phyloP scores from a whole-genome alignment of 1,140 invertebrate species.

The Pygmarrhopalites habei region DNA sequence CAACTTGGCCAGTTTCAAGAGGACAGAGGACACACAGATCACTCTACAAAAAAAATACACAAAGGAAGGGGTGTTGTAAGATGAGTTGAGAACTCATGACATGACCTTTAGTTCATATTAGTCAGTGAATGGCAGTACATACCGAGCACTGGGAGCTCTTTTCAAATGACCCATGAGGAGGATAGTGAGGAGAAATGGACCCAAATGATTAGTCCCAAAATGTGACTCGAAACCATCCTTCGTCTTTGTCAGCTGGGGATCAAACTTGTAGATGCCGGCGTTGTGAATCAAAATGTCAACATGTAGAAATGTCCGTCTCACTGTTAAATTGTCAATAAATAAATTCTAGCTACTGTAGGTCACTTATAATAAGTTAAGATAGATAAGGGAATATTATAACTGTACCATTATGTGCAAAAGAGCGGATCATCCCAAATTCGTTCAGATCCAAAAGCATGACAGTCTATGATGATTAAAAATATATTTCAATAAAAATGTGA shows the following conservation, averaged over 20 bases:
- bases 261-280: slow-evolving; percentile 42
- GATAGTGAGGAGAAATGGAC: slow-evolving; percentile 73
- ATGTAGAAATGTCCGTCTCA: slow-evolving; percentile 40
- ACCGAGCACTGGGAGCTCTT: slow-evolving; percentile 2
- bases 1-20: slow-evolving; percentile 1
- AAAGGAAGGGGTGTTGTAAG: background rate
- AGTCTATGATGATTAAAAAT: background rate
- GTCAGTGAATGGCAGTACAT: background rate
- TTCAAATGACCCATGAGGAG: slow-evolving; percentile 48
- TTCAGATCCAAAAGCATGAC: background rate
- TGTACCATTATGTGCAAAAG: background rate
- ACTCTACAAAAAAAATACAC: slow-evolving; percentile 6
- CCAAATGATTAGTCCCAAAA: slow-evolving; percentile 73
- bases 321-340: too few species aligned
- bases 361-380: too few species aligned
- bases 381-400: background rate
- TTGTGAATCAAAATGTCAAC: slow-evolving; percentile 53
- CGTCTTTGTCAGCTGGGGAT: slow-evolving; percentile 41
- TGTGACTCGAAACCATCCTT: slow-evolving; percentile 46
- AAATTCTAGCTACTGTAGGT: too few species aligned
- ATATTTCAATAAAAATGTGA: background rate
- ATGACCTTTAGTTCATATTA: background rate
- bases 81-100: background rate
- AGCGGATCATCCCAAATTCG: background rate
- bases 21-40: slow-evolving; percentile 4